These are phyloP conservation scores for Argynnis bischoffii DNA, from an alignment of 2,888 invertebrate species.

Conservation along the genomic window DNA sequence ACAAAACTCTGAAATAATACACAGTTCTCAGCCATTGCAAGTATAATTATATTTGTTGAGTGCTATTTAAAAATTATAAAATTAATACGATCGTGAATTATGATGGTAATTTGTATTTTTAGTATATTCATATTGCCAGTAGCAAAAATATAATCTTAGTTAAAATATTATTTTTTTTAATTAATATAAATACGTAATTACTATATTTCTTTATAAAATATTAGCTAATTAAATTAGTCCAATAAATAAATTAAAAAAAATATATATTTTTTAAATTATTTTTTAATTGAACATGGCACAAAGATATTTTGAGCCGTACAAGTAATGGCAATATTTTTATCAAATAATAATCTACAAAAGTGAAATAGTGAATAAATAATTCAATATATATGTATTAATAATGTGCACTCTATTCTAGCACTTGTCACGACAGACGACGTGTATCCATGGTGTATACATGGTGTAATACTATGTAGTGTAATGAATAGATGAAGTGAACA, in stretches of 20 bases:
- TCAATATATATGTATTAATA: neutral
- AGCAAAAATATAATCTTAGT: neutral
- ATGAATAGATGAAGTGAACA: conserved; percentile 5
- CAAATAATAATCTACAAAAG: too few relatives aligned
- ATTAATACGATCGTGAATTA: neutral
- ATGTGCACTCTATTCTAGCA: conserved; percentile 24
- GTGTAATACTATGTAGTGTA: neutral
- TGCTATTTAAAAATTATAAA: neutral
- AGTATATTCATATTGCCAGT: neutral
- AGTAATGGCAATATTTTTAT: too few relatives aligned
- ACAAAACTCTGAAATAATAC: conserved; percentile 85
- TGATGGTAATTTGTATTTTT: neutral
- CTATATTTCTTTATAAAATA: too few relatives aligned
- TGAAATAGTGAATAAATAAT: too few relatives aligned
- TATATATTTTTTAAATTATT: too few relatives aligned
- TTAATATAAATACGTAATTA: too few relatives aligned
- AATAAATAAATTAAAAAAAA: too few relatives aligned
- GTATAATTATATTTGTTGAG: neutral
- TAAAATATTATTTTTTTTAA: too few relatives aligned
- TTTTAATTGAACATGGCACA: too few relatives aligned
- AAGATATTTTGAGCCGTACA: too few relatives aligned
- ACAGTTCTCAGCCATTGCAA: neutral
- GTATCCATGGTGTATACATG: neutral
- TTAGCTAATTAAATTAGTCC: too few relatives aligned
- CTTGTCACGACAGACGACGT: conserved; percentile 12